Evolutionary conservation across 2,113 vertebrate species (phyloP), one percentile per base, ranked within the genome.

Genomic region (Oxyura jamaicensis): DNA sequence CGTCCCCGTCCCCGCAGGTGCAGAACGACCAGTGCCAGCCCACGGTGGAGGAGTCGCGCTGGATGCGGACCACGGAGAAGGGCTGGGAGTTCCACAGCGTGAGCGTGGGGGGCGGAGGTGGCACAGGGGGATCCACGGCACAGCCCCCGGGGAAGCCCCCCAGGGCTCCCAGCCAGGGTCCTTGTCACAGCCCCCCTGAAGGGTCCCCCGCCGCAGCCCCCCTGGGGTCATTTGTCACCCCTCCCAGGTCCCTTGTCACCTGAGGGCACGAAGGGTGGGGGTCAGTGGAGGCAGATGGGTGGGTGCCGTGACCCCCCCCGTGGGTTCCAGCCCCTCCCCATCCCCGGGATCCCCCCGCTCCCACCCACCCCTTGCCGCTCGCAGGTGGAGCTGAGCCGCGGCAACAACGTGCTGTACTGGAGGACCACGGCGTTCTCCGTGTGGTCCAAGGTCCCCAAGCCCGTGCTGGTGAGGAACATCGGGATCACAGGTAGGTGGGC

Each of bases 1-100:
- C 20, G 21, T 71, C 44, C 91, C 41, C 59, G 68, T 86, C 75
- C 33, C 46, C 23, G 5, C 74, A 99, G 99, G 98, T 99, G 88
- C 99, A 99, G 97, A 99, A 99, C 6, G 99, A 99, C 95, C 99
- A 99, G 97, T 99, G 99, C 94, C 99, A 99, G 96, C 98, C 99
- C 50, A 99, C 95, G 4, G 98, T 98, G 65, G 98, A 99, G 33
- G 97, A 98, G 39, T 98, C 97, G 41, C 97, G 98, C 36, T 99
- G 98, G 99, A 99, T 99, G 98, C 98, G 93, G 91, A 98, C 97
- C 25, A 99, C 99, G 4, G 98, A 99, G 67, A 98, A 94, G 73
- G 98, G 98, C 59, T 99, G 99, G 99, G 98, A 97, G 77, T 95
- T 97, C 36, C 98, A 99, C 90, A 98, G 83, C 36, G 99, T 99